A percentile compares a stretch with the other conserved stretches of the same genome.
phyloP scores from a whole-genome alignment of 2,113 vertebrate species.

The Actenoides hombroni region DNA sequence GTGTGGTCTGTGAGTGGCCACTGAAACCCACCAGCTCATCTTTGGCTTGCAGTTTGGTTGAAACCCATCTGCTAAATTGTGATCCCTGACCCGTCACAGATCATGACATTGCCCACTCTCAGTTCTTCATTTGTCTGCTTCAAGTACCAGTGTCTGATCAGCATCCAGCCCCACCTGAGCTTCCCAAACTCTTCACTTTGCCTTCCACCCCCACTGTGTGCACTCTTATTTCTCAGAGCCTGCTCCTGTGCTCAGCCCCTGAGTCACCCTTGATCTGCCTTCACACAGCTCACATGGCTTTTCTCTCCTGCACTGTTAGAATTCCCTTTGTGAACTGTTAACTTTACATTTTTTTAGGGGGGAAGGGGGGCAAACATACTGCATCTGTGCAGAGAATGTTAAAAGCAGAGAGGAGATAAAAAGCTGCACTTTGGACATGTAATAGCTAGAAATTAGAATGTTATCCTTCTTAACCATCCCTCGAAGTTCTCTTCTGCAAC shows the following conservation, averaged over 20 bases:
- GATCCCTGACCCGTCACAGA: not conserved
- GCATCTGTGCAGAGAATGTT: not conserved
- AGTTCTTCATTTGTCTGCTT: not conserved
- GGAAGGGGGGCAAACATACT: too few relatives aligned
- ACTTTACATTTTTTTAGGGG: not conserved
- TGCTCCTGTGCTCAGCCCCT: not conserved
- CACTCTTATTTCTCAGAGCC: not conserved
- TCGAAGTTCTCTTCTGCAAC: not conserved
- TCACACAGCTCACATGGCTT: fast-evolving
- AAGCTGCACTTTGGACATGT: not conserved
- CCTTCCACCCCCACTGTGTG: not conserved
- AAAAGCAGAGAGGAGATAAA: not conserved
- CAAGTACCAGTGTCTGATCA: not conserved
- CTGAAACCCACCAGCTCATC: not conserved
- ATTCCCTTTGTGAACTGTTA: not conserved
- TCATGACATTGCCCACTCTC: fast-evolving
- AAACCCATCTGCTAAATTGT: not conserved
- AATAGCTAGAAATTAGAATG: not conserved
- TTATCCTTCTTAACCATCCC: not conserved
- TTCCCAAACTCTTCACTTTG: not conserved
- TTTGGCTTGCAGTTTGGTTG: not conserved
- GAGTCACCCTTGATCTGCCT: not conserved
- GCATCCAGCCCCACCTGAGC: not conserved
- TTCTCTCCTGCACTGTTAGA: not conserved
- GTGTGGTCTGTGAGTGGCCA: not conserved